These are phyloP conservation scores for Ataeniobius toweri DNA, from an alignment of 2,797 vertebrate genomes.

Conservation along the genomic window DNA sequence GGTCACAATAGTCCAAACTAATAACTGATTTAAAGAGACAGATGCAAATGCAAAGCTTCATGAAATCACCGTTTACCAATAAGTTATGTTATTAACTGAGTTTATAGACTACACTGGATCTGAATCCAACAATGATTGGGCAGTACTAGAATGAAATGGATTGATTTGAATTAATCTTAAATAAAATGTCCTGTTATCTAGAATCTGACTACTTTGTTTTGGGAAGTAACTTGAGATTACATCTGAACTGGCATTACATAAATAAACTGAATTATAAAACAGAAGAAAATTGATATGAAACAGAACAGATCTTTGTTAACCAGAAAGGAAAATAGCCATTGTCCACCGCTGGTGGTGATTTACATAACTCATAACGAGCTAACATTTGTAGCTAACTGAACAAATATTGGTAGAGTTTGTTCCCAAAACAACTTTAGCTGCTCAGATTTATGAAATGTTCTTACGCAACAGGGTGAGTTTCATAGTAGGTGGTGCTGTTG, in stretches of 20 bases:
- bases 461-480: constrained; percentile 90
- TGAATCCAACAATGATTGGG: background rate
- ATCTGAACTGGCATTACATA: background rate
- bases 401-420: background rate
- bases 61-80: background rate
- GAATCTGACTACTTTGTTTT: background rate
- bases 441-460: constrained; percentile 6
- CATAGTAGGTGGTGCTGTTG: constrained; percentile 88
- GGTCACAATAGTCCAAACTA: background rate
- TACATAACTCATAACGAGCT: too few species aligned
- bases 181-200: too few species aligned
- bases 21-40: background rate
- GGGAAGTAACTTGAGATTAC: background rate
- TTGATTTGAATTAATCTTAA: too few species aligned
- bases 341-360: background rate
- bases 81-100: background rate
- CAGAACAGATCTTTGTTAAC: background rate
- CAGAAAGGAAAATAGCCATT: background rate
- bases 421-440: background rate
- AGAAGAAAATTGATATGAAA: too few species aligned
- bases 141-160: too few species aligned
- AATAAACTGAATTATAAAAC: background rate
- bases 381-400: background rate
- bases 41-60: background rate
- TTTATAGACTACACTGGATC: background rate